Base-by-base conservation (phyloP, 2,888 invertebrate species). In the Drosophila prostipennis region DNA sequence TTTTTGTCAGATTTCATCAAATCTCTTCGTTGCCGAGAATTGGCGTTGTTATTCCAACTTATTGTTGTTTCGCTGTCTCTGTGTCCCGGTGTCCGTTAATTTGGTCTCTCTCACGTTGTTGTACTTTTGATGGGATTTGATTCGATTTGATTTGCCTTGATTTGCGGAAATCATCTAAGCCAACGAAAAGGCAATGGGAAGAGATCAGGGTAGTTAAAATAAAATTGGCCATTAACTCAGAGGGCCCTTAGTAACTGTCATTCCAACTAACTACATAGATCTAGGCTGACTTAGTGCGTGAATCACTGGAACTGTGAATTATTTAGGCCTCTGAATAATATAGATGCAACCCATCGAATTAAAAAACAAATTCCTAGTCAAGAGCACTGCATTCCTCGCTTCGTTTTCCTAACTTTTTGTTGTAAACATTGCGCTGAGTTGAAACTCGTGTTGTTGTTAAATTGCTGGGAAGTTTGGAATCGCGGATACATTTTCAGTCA, bases 1-100 rank as follows among this genome's bases (percentile, higher is more conserved):
- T 85, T 85, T 84, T 83, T 82, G 57, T 72, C 72, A 76, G 84
- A 80, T 85, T 86, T 77, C 76, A 87, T 82, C 87, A 72, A 79
- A 79, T 54, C 65, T 63, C 43, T 61, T 61, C 63, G 68, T 40
- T 64, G 69, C 16, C 72, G 67, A 67, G 51, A 74, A 78, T 83
- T 82, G 86, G 72, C 76, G 65, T 83, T 78, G 72, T 80, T 80
- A 79, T 77, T 72, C 59, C 69, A 67, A 73, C 54, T 56, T 52
- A 65, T 70, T 69, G 61, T 67, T 72, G 55, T 45, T 56, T 67
- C 36, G 43, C 37, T 36, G 58, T 56, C 71, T 46, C 55, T 26
- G 42, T 26, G 45, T n/a, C 19, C 11, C 46, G 64, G 13, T 52
- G 79, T 39, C 52, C 81, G 74, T 78, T 83, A 83, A 80, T 84